A percentile compares a stretch with the other conserved stretches of the same genome.
These are phyloP conservation scores for Dasyprocta punctata DNA, from an alignment of 2,113 vertebrate species.

Conservation along the genomic window DNA sequence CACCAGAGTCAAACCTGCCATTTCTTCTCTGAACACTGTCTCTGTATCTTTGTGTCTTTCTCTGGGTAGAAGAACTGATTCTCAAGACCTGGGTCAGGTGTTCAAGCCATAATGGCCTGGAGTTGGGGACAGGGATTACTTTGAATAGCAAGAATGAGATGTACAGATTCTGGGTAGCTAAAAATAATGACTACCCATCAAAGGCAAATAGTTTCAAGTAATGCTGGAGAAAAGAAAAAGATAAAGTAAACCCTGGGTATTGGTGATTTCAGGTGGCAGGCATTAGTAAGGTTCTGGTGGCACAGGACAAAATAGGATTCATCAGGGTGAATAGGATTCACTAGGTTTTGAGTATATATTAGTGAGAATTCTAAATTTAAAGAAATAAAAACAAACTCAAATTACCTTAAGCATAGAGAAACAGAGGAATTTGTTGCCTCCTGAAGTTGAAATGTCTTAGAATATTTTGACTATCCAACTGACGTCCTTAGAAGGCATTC, in stretches of 20 bases:
- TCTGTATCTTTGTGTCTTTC: not conserved
- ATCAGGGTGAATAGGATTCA: not conserved
- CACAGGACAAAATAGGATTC: not conserved
- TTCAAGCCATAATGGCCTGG: not conserved
- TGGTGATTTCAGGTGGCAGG: not conserved
- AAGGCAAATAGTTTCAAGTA: not conserved
- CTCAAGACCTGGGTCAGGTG: not conserved
- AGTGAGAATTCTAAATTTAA: not conserved
- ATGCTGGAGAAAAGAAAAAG: not conserved
- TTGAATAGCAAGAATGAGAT: not conserved
- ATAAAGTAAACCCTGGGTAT: not conserved
- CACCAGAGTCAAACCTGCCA: not conserved
- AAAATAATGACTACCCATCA: not conserved
- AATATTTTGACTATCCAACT: not conserved
- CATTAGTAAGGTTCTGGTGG: not conserved
- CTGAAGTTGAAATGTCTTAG: not conserved
- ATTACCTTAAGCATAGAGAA: not conserved
- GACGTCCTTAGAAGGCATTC: not conserved
- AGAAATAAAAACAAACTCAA: not conserved
- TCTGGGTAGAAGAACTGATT: not conserved
- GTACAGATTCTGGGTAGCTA: not conserved
- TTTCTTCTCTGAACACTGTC: not conserved
- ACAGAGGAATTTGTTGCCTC: not conserved
- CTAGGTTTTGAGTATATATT: not conserved
- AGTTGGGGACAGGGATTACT: not conserved